Evolutionary conservation across 2,888 invertebrate genomes (phyloP).

Genomic region (Anodontia alba): DNA sequence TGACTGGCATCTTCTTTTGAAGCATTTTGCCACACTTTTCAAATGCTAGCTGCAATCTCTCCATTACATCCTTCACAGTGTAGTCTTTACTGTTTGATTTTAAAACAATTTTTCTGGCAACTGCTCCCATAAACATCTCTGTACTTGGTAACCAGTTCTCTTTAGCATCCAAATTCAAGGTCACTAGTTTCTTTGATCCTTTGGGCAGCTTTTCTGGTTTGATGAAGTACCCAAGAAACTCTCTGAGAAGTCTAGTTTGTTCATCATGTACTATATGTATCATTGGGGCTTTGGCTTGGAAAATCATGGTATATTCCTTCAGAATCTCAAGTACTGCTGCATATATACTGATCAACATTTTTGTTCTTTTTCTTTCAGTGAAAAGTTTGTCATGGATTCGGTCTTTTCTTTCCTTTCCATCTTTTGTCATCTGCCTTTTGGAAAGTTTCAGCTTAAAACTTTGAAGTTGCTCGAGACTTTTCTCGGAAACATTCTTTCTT

Average conservation of each 20-base stretch:
- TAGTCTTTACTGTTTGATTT: constrained; percentile 5
- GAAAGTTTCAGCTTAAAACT: constrained; percentile 12
- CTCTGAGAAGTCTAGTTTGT: constrained; percentile 35
- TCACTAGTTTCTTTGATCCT: constrained; percentile 24
- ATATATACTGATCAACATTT: constrained; percentile 25
- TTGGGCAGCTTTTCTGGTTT: constrained; percentile 41
- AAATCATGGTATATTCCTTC: constrained; percentile 35
- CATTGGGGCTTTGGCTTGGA: constrained; percentile 35
- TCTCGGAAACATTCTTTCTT: constrained; percentile 6
- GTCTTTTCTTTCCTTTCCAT: constrained; percentile 42
- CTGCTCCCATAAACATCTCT: constrained; percentile 31
- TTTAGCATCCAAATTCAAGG: constrained; percentile 11
- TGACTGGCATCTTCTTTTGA: constrained; percentile 56
- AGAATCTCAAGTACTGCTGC: constrained; percentile 17
- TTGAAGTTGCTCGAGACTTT: constrained; percentile 11
- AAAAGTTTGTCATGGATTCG: constrained; percentile 39
- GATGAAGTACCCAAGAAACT: constrained; percentile 36
- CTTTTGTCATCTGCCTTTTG: constrained; percentile 33
- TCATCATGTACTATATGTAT: constrained; percentile 46
- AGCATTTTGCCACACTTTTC: constrained; percentile 20
- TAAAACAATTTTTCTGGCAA: neutral
- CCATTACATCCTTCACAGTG: constrained; percentile 4
- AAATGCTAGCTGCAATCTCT: constrained; percentile 13
- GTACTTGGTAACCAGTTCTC: constrained; percentile 2
- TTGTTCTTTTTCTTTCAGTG: constrained; percentile 23